Base-by-base conservation (phyloP, 2,888 invertebrate genomes). In the Anoncus sp. region DNA sequence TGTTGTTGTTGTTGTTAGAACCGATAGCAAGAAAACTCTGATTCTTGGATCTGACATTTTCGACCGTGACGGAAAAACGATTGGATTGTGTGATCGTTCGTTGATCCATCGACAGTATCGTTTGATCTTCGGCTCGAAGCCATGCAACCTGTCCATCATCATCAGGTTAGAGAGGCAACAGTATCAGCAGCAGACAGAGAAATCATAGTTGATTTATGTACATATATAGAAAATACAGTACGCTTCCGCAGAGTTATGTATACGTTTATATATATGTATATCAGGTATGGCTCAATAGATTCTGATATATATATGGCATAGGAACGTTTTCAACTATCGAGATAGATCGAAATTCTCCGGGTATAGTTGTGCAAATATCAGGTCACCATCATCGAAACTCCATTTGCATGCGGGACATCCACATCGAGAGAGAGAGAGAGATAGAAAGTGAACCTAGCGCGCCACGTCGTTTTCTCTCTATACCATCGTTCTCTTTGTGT, bases 41-140 rank as follows among this genome's bases (percentile, higher is more conserved):
- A 70, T 88, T 89, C 81, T 87, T 87, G 67, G 85, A 82, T 73
- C 86, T 88, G 51, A 84, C 84, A 79, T 85, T 88, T 77, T 90
- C 89, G 67, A 88, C 93, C 74, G 94, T 94, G 79, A 96, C 95
- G 14, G 94, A 93, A 85, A 95, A 94, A 40, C 96, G 92, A 0
- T 94, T 93, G 87, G 96, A 96, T 91, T 96, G 95, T 0, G 95
- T 95, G 79, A 96, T 95, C 79, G 95, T 94, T n/a, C 95, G 92
- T 16, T 94, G 94, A 90, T 95, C 95, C 10, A 96, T 92, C 3
- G 95, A 95, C 45, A 96, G 91, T 79, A 96, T 95, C 5, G 96
- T 96, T 91, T 96, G 95, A 87, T 96, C 96, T 83, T 95, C 95
- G 0, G 95, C 94, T 81, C 95, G 93, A 87, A 96, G 94, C 96